These are phyloP conservation scores for Pocillopora grandis DNA, from an alignment of 92 coral and sea anemone species.

Conservation along the genomic window DNA sequence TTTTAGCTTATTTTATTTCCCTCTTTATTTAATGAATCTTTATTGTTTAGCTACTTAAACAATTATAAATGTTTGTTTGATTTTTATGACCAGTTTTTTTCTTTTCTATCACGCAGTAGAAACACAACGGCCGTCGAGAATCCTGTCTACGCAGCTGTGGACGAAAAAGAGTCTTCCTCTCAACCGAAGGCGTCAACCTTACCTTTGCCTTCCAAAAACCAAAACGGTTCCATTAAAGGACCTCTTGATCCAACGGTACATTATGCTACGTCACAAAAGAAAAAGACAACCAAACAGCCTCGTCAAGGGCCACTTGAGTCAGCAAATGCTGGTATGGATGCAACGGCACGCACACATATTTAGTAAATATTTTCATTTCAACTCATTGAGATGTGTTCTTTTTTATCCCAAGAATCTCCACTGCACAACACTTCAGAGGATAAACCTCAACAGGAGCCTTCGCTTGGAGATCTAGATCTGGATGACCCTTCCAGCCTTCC, in stretches of 20 bases:
- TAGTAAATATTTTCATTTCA: no score
- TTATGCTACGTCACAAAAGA: slow-evolving; percentile 63
- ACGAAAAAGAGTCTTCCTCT: slow-evolving; percentile 13
- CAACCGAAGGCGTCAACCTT: slow-evolving; percentile 24
- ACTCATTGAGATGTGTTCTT: background rate
- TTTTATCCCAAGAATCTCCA: slow-evolving; percentile 64
- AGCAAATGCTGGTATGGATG: background rate
- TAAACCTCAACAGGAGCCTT: slow-evolving; percentile 51
- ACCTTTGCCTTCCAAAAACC: slow-evolving; percentile 25
- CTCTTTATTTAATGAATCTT: no score
- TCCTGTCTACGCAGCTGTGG: slow-evolving; percentile 56
- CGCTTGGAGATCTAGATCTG: slow-evolving; percentile 59
- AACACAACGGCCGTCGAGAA: slow-evolving; percentile 40
- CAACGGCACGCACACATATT: background rate
- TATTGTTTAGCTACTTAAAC: no score
- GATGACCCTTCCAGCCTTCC: slow-evolving; percentile 73
- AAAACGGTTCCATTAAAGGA: slow-evolving; percentile 37
- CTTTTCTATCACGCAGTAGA: background rate
- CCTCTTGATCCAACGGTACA: slow-evolving; percentile 62
- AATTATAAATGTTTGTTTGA: no score
- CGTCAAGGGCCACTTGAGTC: slow-evolving; percentile 1
- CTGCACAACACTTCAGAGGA: slow-evolving; percentile 83
- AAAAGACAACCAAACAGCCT: slow-evolving; percentile 32
- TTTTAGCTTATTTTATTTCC: no score
- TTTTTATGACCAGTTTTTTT: background rate